Conservation (phyloP, 2,113 vertebrate species). For the Elaphurus davidianus region DNA sequence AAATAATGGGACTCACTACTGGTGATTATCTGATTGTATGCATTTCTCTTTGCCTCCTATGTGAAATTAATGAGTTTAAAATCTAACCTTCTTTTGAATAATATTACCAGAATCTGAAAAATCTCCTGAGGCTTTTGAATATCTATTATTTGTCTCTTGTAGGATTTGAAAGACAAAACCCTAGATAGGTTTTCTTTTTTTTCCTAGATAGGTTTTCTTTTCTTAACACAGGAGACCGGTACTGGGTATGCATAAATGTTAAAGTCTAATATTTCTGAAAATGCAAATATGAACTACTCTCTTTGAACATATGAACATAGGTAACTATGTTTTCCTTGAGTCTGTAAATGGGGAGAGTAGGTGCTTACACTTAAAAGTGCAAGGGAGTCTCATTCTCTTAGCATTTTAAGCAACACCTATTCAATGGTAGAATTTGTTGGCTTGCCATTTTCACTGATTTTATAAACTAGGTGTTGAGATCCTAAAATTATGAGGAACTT, state of each 20-base stretch:
- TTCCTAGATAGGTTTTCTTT: neutral
- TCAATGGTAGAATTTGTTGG: neutral
- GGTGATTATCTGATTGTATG: conserved; percentile 2
- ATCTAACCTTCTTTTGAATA: conserved; percentile 19
- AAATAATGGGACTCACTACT: conserved; percentile 38
- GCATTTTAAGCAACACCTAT: neutral
- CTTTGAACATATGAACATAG: neutral
- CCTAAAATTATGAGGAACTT: neutral
- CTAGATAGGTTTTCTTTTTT: neutral
- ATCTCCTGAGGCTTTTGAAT: neutral
- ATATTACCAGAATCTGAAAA: neutral
- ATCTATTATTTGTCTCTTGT: neutral
- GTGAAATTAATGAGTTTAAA: neutral
- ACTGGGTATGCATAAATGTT: neutral
- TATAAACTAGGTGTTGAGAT: neutral
- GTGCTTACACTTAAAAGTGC: neutral
- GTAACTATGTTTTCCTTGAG: neutral
- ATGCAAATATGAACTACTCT: neutral
- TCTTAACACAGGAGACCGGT: neutral
- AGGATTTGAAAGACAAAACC: conserved; percentile 23
- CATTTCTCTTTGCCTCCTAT: neutral
- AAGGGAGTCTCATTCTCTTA: neutral
- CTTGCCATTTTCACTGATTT: neutral
- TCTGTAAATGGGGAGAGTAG: neutral
- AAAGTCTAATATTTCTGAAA: neutral